A percentile compares a stretch with the other conserved stretches of the same genome.
Conservation (phyloP, 2,113 vertebrate genomes). For the Catharus fuscescens region DNA sequence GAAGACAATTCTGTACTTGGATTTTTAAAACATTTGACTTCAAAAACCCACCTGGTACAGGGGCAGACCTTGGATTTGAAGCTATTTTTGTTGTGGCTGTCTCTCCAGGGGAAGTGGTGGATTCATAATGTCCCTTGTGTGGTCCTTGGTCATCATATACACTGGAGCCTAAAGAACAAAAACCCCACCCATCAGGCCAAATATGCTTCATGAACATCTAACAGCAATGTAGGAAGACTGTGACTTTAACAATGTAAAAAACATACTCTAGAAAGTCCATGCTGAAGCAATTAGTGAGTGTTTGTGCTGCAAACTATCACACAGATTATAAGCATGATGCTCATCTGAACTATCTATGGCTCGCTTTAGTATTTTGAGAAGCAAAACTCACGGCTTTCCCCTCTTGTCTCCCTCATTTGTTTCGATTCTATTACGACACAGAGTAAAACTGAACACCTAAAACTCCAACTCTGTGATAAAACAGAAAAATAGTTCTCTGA, state of each 20-base stretch:
- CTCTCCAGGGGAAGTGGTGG: background rate
- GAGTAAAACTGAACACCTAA: background rate
- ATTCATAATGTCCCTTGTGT: background rate
- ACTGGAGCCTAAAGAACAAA: constrained; percentile 13
- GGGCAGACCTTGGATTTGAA: fast-evolving
- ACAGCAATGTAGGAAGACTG: fast-evolving
- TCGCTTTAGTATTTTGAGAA: background rate
- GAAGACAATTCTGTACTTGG: background rate
- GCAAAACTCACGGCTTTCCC: background rate
- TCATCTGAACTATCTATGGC: background rate
- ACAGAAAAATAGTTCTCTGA: background rate
- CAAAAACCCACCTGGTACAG: constrained; percentile 36
- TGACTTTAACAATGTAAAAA: background rate
- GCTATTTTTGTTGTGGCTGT: background rate
- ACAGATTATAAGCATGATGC: background rate
- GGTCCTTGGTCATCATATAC: background rate
- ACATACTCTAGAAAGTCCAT: background rate
- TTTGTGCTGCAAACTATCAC: background rate
- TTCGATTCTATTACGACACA: background rate
- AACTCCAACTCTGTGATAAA: background rate
- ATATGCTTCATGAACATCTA: background rate
- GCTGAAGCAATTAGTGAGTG: background rate
- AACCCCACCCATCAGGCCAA: background rate
- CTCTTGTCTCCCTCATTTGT: background rate
- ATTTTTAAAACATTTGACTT: background rate